Conservation (phyloP, 2,888 invertebrate species). For the Ariolimax columbianus region DNA sequence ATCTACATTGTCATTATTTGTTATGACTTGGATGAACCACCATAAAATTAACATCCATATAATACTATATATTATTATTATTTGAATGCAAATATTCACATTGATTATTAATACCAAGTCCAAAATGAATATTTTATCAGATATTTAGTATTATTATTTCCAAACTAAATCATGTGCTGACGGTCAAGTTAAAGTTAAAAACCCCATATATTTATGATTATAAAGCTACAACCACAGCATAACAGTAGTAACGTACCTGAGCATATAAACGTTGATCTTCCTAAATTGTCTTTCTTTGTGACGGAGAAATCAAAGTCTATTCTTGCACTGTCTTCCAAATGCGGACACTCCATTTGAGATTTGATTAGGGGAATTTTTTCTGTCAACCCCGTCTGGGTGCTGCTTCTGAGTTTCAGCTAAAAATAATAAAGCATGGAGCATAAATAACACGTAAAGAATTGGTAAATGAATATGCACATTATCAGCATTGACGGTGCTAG, state of each 20-base stretch:
- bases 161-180: too few relatives aligned
- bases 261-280: constrained; percentile 67
- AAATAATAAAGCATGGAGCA: background rate
- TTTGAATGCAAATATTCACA: too few relatives aligned
- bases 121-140: too few relatives aligned
- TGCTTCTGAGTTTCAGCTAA: background rate
- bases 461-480: background rate
- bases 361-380: background rate
- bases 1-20: too few relatives aligned
- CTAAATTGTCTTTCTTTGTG: constrained; percentile 69
- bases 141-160: too few relatives aligned
- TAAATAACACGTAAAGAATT: background rate
- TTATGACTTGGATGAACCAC: too few relatives aligned
- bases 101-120: too few relatives aligned
- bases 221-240: background rate
- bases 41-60: too few relatives aligned
- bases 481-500: background rate
- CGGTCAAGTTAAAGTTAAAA: too few relatives aligned
- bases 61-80: too few relatives aligned
- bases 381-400: background rate
- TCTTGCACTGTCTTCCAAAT: constrained; percentile 76
- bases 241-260: constrained; percentile 63
- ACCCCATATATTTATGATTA: background rate
- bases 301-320: constrained; percentile 62
- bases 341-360: constrained; percentile 77